These are phyloP conservation scores for Bedellia somnulentella DNA, from an alignment of 2,888 invertebrate species.

Conservation along the genomic window DNA sequence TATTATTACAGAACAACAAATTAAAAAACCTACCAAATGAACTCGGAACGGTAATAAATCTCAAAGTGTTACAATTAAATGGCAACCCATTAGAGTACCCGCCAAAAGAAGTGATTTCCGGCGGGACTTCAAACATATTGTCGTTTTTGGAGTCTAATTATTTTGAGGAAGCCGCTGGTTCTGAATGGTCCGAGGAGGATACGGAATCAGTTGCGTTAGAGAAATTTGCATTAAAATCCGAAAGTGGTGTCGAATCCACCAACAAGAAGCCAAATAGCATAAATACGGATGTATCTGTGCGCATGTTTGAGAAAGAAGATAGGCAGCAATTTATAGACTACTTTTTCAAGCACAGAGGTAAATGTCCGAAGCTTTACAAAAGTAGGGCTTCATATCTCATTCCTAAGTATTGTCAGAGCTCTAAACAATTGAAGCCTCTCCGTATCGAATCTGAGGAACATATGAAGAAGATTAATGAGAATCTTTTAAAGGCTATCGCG, in stretches of 20 bases:
- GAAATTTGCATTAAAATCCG: slow-evolving; percentile 12
- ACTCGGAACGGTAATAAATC: slow-evolving; percentile 59
- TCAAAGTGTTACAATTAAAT: slow-evolving; percentile 63
- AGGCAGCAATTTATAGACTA: too few relatives aligned
- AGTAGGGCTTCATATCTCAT: slow-evolving; percentile 18
- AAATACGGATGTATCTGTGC: too few relatives aligned
- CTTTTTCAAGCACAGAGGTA: slow-evolving; percentile 25
- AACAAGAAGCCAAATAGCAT: slow-evolving; percentile 14
- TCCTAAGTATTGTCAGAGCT: slow-evolving; percentile 40
- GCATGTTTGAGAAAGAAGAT: too few relatives aligned
- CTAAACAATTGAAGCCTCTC: slow-evolving; percentile 31
- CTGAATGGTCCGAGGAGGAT: too few relatives aligned
- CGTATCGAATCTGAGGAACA: slow-evolving; percentile 18
- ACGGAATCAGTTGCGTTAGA: too few relatives aligned
- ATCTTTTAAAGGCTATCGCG: slow-evolving; percentile 46
- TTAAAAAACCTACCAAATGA: slow-evolving; percentile 63
- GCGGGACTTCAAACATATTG: slow-evolving; percentile 40
- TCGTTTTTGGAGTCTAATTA: slow-evolving; percentile 35
- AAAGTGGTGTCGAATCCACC: slow-evolving; percentile 20
- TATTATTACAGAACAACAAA: slow-evolving; percentile 66
- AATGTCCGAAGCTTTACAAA: slow-evolving; percentile 36
- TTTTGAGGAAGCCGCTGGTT: too few relatives aligned
- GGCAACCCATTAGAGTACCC: slow-evolving; percentile 67
- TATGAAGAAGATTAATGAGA: slow-evolving; percentile 32
- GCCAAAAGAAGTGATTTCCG: slow-evolving; percentile 46